A percentile compares a stretch with the other conserved stretches of the same genome.
Conservation (phyloP, 1,140 invertebrate genomes). For the Dendrolimus kikuchii region DNA sequence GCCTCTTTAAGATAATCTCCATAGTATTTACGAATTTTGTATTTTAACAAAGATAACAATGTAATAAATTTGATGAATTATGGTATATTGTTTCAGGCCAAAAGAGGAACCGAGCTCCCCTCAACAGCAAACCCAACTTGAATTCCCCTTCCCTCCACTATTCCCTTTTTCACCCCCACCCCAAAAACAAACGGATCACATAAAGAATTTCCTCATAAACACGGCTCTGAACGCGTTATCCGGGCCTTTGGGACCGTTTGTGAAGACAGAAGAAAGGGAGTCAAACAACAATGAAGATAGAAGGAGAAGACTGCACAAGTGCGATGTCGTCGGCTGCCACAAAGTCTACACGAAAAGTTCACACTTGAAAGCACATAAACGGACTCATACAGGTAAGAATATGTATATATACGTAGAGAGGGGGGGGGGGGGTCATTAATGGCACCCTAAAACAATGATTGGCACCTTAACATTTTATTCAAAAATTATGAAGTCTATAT, state of each 20-base stretch:
- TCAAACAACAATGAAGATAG: slow-evolving; percentile 20
- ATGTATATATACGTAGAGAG: no score
- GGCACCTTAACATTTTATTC: no score
- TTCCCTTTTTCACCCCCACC: slow-evolving; percentile 25
- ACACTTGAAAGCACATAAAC: slow-evolving; percentile 96
- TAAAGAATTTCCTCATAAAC: slow-evolving; percentile 50
- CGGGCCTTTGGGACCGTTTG: slow-evolving; percentile 28
- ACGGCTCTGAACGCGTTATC: slow-evolving; percentile 42
- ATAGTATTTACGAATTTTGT: no score
- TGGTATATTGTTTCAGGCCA: no score
- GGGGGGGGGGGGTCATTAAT: no score
- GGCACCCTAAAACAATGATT: no score
- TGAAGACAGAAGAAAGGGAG: slow-evolving; percentile 14
- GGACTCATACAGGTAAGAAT: slow-evolving; percentile 94
- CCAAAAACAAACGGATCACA: slow-evolving; percentile 27
- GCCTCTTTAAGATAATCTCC: no score
- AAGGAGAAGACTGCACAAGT: slow-evolving; percentile 84
- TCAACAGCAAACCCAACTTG: no score
- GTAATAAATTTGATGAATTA: no score
- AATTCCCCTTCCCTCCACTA: slow-evolving; percentile 19
- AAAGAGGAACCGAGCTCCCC: no score
- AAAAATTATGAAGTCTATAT: no score
- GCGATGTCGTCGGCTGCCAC: slow-evolving; percentile 94
- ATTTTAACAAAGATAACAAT: no score
- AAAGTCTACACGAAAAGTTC: slow-evolving; percentile 99